These are phyloP conservation scores for Chlamydotis undulata DNA, from an alignment of 2,113 vertebrate genomes.

Conservation along the genomic window DNA sequence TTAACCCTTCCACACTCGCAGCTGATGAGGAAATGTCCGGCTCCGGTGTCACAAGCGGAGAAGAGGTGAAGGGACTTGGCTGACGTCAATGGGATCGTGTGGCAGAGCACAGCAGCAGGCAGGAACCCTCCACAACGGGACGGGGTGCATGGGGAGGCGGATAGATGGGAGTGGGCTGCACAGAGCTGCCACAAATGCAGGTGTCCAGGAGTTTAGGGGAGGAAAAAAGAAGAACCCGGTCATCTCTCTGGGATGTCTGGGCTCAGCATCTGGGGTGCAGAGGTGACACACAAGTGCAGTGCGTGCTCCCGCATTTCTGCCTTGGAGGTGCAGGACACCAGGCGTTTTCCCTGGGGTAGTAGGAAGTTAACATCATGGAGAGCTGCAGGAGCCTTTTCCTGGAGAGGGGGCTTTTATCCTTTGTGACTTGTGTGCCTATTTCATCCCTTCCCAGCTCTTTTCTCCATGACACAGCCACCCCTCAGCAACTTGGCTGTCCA, in stretches of 20 bases:
- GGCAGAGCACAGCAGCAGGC: fast-evolving
- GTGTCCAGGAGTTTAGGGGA: background rate
- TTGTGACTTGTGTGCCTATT: background rate
- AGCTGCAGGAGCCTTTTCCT: background rate
- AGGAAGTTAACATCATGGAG: fast-evolving
- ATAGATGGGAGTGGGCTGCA: background rate
- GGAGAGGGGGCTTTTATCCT: background rate
- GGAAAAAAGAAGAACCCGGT: background rate
- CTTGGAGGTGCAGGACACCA: no score
- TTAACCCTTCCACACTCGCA: background rate
- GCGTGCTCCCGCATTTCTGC: background rate
- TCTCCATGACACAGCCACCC: fast-evolving
- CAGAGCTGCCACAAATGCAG: background rate
- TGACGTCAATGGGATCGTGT: fast-evolving
- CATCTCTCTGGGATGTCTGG: background rate
- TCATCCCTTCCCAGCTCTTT: background rate
- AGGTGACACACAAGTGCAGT: fast-evolving
- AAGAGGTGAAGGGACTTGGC: background rate
- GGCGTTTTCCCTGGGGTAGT: fast-evolving
- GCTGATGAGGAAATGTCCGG: background rate
- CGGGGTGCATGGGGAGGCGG: fast-evolving
- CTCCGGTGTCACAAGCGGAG: background rate
- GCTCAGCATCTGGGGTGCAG: background rate
- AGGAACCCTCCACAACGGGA: background rate
- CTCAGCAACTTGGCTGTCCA: background rate